Evolutionary conservation across 2,888 invertebrate species (phyloP), one percentile per base, ranked within the genome.

Genomic region (Acanthosepion lycidas): DNA sequence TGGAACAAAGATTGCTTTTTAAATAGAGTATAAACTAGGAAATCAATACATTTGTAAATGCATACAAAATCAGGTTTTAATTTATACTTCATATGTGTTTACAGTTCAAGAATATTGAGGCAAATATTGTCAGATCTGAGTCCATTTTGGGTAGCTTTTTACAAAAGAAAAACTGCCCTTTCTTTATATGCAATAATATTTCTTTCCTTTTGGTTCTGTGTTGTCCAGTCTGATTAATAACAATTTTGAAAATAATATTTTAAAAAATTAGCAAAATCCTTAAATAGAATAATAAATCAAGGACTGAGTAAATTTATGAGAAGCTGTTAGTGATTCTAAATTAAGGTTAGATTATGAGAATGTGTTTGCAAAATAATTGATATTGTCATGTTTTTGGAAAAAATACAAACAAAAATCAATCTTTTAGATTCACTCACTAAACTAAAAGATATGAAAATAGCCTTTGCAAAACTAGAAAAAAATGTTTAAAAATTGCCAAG

Each of bases 321-420:
- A 78, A 78, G 78, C n/a, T n/a, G 78, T 78, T 78, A 78, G 78
- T n/a, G n/a, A 78, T 78, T 78, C 78, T 78, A 78, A 78, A 78
- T 78, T 78, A 78, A 78, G 78, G n/a, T 78, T n/a, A 78, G 78
- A 78, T 78, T 78, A 78, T 33, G 78, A 78, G 78, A 78, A 78
- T 78, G n/a, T 9, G n/a, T 78, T 78, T 33, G 78, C 12, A 78
- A 78, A 78, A 78, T 78, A 78, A 78, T 78, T 78, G 78, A 78
- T 78, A 78, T 78, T 78, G 33, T 78, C 78, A 78, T 78, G 78
- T 78, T 78, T 78, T 33, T 12, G 12, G n/a, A 18, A 33, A 23
- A 78, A 78, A 78, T 9, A 8, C 5, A 78, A 78, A 78, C 4
- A 55, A 64, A 64, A 64, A 78, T 78, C 26, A 78, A 78, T 78